Evolutionary conservation across 1,140 invertebrate species (phyloP), one percentile per base, ranked within the genome.

Genomic region (Ctenoplectra terminalis): DNA sequence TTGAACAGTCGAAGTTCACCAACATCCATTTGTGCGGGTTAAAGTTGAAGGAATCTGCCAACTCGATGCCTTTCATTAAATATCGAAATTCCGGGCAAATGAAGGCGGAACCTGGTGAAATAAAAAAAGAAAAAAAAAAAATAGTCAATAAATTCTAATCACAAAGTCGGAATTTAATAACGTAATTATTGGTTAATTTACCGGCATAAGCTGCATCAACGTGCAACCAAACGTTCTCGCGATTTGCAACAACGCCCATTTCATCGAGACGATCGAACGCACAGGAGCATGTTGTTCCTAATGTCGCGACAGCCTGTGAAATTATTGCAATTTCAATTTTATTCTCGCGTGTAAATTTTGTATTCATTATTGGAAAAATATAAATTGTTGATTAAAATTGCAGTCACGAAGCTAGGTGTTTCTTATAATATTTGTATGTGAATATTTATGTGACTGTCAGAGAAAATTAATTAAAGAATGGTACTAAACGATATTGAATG

Each of bases 11-110:
- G 87, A 99, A 99, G 92, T 98, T 99, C 0, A 99, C 97, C 74
- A 99, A 92, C 94, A 99, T 94, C 98, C 98, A 99, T 92, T 99
- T 99, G 93, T 99, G 98, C 0, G 98, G 98, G 90, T 99, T 99
- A 89, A 99, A 98, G 92, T 99, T 98, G 91, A 99, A 98, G 0
- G 98, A 99, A 83, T 98, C 96, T 0, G 97, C 98, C 72, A 95
- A 95, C 91, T 99, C 98, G 7, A 99, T 94, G 15, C 99, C 99
- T 86, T 97, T 96, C 95, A 99, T 96, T 17, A 98, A 94, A 87
- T 98, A 96, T 29, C 98, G 95, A 90, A 97, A 98, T 94, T 99
- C 99, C 0, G 98, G 98, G 89, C 98, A 99, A 78, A 99, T 97
- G 88, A 99, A 98, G 4, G 98, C 96, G 7, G 97, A 96, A 17